phyloP scores from a whole-genome alignment of 2,797 vertebrate species.

The Balearica regulorum region DNA sequence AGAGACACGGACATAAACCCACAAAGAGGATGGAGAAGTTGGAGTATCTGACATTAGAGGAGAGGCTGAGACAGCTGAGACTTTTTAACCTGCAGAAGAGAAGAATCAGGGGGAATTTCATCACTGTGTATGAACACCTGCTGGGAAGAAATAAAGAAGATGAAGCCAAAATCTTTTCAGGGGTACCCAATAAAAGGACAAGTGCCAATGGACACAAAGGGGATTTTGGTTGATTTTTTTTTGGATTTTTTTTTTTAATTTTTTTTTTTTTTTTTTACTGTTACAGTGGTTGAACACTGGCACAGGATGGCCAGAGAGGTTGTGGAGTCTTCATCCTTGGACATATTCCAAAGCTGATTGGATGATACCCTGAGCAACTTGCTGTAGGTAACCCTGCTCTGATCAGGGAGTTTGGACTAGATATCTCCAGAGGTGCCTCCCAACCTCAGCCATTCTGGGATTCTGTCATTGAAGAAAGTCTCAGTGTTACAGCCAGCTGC shows the following conservation, averaged over 20 bases:
- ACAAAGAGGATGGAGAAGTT: not conserved
- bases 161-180: not conserved
- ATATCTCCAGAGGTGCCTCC: not conserved
- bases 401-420: not conserved
- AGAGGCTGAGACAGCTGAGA: not conserved
- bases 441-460: not conserved
- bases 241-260: too few relatives aligned
- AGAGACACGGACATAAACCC: not conserved
- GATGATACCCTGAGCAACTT: not conserved
- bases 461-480: not conserved
- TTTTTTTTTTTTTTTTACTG: not conserved
- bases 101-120: not conserved
- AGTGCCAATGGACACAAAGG: not conserved
- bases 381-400: not conserved
- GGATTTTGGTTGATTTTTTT: not conserved
- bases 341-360: not conserved
- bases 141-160: not conserved
- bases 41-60: not conserved
- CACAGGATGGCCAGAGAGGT: not conserved
- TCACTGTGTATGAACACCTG: not conserved
- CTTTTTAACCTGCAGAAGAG: not conserved
- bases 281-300: not conserved
- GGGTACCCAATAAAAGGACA: not conserved
- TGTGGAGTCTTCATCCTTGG: not conserved
- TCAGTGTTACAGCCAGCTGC: not conserved